Percentiles rank a stretch among this genome's conserved stretches.
phyloP scores from a whole-genome alignment of 2,888 invertebrate genomes.

The Sarcophaga rosellei region DNA sequence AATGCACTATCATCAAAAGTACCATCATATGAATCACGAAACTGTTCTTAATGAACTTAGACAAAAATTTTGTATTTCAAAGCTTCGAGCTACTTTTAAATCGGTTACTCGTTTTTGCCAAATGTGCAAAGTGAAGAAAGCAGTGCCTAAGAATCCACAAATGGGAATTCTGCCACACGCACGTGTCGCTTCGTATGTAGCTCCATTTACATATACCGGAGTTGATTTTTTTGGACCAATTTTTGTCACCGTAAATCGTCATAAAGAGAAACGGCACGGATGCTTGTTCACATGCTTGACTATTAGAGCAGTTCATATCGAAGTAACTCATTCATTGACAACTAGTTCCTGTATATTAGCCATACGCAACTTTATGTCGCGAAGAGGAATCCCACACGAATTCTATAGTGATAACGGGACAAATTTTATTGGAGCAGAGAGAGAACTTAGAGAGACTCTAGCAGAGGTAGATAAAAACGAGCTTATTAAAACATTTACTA shows the following conservation, averaged over 20 bases:
- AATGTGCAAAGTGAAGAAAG: conserved; percentile 56
- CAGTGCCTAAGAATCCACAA: conserved; percentile 35
- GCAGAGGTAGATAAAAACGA: conserved; percentile 11
- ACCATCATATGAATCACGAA: conserved; percentile 41
- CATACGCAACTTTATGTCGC: conserved; percentile 47
- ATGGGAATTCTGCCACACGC: conserved; percentile 54
- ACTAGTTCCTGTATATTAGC: conserved; percentile 44
- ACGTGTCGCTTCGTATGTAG: conserved; percentile 31
- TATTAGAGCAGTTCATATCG: conserved; percentile 39
- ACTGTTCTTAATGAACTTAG: conserved; percentile 38
- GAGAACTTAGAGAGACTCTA: conserved; percentile 32
- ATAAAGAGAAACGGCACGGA: conserved; percentile 7
- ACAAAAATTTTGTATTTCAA: conserved; percentile 39
- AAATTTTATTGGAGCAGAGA: conserved; percentile 45
- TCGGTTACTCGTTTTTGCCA: conserved; percentile 42
- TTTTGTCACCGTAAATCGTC: conserved; percentile 7
- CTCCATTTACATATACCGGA: conserved; percentile 57
- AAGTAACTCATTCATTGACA: conserved; percentile 39
- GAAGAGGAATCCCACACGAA: conserved; percentile 31
- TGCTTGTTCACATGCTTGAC: conserved; percentile 44
- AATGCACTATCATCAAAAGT: conserved; percentile 18
- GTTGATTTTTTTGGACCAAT: conserved; percentile 61
- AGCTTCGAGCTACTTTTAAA: conserved; percentile 51
- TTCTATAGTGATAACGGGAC: conserved; percentile 50
- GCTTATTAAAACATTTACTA: conserved; percentile 19